These are phyloP conservation scores for Oenanthe melanoleuca DNA, from an alignment of 2,113 vertebrate genomes.

Conservation along the genomic window DNA sequence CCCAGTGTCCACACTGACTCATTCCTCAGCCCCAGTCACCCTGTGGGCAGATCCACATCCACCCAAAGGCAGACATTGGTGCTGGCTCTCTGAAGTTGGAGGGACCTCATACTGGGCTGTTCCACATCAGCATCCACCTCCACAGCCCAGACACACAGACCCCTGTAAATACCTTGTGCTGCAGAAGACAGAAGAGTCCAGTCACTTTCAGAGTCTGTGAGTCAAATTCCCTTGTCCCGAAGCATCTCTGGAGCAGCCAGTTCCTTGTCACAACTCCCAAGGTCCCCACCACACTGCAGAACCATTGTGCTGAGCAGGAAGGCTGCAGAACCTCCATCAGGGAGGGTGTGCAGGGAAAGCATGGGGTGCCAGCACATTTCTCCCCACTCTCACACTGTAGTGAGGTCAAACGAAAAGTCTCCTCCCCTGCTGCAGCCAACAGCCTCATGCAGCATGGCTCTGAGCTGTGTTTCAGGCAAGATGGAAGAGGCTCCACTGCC, in stretches of 20 bases:
- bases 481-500: not conserved
- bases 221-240: not conserved
- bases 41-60: not conserved
- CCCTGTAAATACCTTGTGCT: not conserved
- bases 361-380: not conserved
- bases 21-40: not conserved
- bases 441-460: not conserved
- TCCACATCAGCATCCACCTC: not conserved
- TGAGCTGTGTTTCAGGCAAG: not conserved
- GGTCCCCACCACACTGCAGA: not conserved
- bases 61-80: not conserved
- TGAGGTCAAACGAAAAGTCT: not conserved
- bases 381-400: not conserved
- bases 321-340: not conserved
- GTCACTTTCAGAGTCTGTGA: not conserved
- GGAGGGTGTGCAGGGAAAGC: not conserved
- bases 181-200: not conserved
- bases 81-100: not conserved
- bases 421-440: not conserved
- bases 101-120: not conserved
- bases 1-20: not conserved
- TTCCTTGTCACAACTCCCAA: not conserved
- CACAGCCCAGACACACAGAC: not conserved
- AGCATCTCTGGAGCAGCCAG: not conserved
- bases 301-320: not conserved